Evolutionary conservation across 1,140 invertebrate genomes (phyloP), one percentile per base, ranked within the genome.

Genomic region (Drosophila dunni): DNA sequence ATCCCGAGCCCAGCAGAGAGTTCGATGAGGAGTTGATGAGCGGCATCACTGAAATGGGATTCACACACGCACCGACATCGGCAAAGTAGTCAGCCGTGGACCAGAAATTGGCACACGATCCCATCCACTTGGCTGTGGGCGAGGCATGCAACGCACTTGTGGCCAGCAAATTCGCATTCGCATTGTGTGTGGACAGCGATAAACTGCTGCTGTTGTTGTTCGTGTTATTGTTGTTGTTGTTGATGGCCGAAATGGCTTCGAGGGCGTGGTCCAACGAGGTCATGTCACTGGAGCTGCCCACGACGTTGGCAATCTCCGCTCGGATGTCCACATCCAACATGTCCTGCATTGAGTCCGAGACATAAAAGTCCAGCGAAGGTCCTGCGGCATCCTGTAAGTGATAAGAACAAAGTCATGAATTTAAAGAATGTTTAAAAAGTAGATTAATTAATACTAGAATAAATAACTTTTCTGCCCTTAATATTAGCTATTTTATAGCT

Each of bases 261-360:
- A 91, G 74, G 6, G 86, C 79, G 44, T 91, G 78, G 45, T 91
- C 90, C 33, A 91, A 75, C 7, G 90, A 84, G 33, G 94, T 93
- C 90, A 95, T 94, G 81, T 95, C 95, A 79, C 93, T 94, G 54
- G 93, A 94, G 33, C 95, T 95, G 54, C 95, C 95, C 45, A 97
- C 94, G 46, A 96, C 94, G 57, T 95, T 95, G 44, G 96, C 96
- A 72, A 97, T 96, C 90, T 97, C 96, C 53, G 95, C 95, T 79
- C 97, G 96, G 33, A 97, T 97, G 86, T 97, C 96, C 82, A 96
- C 95, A 83, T 95, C 96, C 66, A 97, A 94, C 95, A 97, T 97
- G 81, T 94, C 94, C 84, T 96, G 95, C 85, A 96, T 93, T 8
- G 95, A 96, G 82, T 94, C 94, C 9, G 94, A 94, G 71, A 94